Evolutionary conservation across 1,140 invertebrate genomes (phyloP).

Genomic region (Aphelinus atriplicis): DNA sequence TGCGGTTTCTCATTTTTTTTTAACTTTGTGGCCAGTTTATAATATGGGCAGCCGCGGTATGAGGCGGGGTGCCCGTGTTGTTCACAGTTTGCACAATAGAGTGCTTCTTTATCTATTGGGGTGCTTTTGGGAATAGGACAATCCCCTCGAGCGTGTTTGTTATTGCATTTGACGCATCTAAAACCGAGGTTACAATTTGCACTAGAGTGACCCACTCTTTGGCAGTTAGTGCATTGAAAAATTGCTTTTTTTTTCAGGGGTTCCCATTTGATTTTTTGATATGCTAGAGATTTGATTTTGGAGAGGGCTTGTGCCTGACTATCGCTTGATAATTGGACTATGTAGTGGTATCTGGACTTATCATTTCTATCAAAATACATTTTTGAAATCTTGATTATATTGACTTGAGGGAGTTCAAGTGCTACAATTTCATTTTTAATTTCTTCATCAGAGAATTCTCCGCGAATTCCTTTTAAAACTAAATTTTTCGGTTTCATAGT

Average conservation of each 20-base stretch:
- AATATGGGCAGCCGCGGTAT: conserved; percentile 37
- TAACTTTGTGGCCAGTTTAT: background rate
- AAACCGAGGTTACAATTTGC: conserved; percentile 31
- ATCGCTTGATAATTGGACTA: background rate
- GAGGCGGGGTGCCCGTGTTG: conserved; percentile 31
- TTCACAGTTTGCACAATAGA: conserved; percentile 36
- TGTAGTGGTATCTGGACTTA: too few species aligned
- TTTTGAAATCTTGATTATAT: background rate
- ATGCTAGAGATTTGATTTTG: conserved; percentile 1
- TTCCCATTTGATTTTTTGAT: conserved; percentile 11
- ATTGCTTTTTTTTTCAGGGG: background rate
- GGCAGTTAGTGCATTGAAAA: conserved; percentile 13
- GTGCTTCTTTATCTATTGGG: background rate
- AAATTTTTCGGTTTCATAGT: background rate
- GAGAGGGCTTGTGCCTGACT: background rate
- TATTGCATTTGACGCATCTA: conserved; percentile 38
- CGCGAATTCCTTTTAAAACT: background rate
- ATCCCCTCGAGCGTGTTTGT: conserved; percentile 25
- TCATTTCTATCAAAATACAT: background rate
- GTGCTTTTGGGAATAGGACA: conserved; percentile 17
- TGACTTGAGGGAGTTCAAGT: background rate
- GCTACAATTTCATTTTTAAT: background rate
- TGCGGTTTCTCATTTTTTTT: background rate
- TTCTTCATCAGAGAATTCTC: background rate
- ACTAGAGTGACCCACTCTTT: background rate